Evolutionary conservation across 35 echinoderm and acorn worm genomes (phyloP).

Genomic region (Apostichopus californicus): DNA sequence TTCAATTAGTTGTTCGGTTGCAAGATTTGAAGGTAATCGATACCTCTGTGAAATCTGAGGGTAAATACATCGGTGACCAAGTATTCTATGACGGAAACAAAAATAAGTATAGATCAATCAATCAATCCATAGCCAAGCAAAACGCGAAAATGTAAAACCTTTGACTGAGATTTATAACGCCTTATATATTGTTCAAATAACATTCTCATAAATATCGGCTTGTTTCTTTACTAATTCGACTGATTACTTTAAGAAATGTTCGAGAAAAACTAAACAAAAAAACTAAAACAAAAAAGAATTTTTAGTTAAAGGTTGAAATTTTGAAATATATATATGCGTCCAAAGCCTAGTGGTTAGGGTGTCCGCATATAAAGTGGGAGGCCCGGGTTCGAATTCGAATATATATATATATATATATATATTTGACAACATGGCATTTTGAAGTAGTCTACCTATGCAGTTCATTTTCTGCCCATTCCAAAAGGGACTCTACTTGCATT

Average conservation of each 20-base stretch:
- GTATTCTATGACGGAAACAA: slow-evolving; percentile 22
- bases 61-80: slow-evolving; percentile 58
- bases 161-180: background rate
- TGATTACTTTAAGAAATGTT: too few relatives aligned
- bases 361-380: too few relatives aligned
- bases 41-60: slow-evolving; percentile 62
- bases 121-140: background rate
- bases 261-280: too few relatives aligned
- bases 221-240: too few relatives aligned
- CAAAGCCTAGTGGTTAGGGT: too few relatives aligned
- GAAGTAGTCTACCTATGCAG: slow-evolving; percentile 55
- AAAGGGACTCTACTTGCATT: slow-evolving; percentile 66
- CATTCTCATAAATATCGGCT: too few relatives aligned
- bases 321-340: too few relatives aligned
- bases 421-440: background rate
- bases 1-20: slow-evolving; percentile 62
- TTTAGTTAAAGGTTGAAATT: too few relatives aligned
- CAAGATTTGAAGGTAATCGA: slow-evolving; percentile 42
- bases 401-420: too few relatives aligned
- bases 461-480: slow-evolving; percentile 62
- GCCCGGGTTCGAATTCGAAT: background rate
- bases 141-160: background rate
- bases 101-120: background rate
- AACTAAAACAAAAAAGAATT: too few relatives aligned
- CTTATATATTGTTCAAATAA: too few relatives aligned